These are phyloP conservation scores for Polyommatus icarus DNA, from an alignment of 2,888 invertebrate genomes.

Conservation along the genomic window DNA sequence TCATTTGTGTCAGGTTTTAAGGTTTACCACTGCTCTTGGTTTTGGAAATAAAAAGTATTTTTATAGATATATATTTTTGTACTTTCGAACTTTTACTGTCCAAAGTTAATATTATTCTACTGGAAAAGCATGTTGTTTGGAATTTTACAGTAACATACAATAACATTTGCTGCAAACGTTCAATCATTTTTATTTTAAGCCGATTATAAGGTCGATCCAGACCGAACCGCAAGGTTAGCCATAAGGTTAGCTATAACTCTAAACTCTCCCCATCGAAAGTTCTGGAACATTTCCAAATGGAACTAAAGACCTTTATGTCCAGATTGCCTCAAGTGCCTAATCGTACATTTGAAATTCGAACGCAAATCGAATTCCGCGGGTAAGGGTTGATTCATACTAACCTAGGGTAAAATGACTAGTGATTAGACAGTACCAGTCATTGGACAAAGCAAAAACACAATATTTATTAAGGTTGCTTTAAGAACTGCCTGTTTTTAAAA, in stretches of 20 bases:
- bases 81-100: no score
- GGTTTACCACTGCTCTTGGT: no score
- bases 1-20: no score
- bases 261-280: background rate
- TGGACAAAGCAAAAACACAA: no score
- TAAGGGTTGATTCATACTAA: background rate
- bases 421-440: no score
- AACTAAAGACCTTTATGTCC: constrained; percentile 22
- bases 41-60: no score
- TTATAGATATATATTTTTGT: no score
- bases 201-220: background rate
- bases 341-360: constrained; percentile 4
- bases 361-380: background rate
- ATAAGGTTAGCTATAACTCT: background rate
- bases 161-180: background rate
- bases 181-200: constrained; percentile 10
- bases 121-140: background rate
- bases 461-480: no score
- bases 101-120: background rate
- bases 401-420: no score
- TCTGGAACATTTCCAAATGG: constrained; percentile 29
- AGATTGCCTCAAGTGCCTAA: constrained; percentile 4
- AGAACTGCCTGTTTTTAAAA: no score
- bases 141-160: background rate
- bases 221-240: background rate